These are phyloP conservation scores for Piscicola geometra DNA, from an alignment of 2,888 invertebrate species.

Conservation along the genomic window DNA sequence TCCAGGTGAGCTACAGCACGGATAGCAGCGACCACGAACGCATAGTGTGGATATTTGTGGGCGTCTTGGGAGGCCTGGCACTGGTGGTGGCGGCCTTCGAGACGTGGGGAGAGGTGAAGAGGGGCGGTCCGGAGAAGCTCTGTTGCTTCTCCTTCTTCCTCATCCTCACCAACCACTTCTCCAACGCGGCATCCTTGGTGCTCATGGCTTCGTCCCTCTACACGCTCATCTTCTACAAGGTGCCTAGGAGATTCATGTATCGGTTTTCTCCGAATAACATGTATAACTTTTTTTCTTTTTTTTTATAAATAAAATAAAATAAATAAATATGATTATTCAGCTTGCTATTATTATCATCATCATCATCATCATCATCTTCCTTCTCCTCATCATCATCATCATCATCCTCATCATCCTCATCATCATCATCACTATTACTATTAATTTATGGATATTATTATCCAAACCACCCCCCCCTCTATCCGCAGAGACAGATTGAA, in stretches of 20 bases:
- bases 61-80: slow-evolving; percentile 62
- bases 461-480: not conserved
- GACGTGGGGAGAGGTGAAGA: slow-evolving; percentile 66
- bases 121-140: slow-evolving; percentile 63
- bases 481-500: slow-evolving; percentile 60
- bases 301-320: too few relatives aligned
- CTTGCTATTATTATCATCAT: too few relatives aligned
- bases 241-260: too few relatives aligned
- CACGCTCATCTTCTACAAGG: slow-evolving; percentile 64
- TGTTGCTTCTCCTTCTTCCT: slow-evolving; percentile 65
- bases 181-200: slow-evolving; percentile 65
- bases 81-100: slow-evolving; percentile 64
- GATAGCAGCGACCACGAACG: slow-evolving; percentile 47
- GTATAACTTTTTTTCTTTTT: too few relatives aligned
- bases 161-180: slow-evolving; percentile 63
- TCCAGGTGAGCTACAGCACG: slow-evolving; percentile 55
- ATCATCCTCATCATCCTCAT: too few relatives aligned
- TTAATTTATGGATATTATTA: not conserved
- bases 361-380: too few relatives aligned
- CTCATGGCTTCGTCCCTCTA: slow-evolving; percentile 61
- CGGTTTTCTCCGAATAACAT: too few relatives aligned
- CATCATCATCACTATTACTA: too few relatives aligned
- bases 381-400: too few relatives aligned
- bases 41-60: slow-evolving; percentile 60
- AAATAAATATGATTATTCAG: too few relatives aligned